A percentile compares a stretch with the other conserved stretches of the same genome.
phyloP scores from a whole-genome alignment of 35 echinoderm and acorn worm genomes.

The Stichopus chloronotus region DNA sequence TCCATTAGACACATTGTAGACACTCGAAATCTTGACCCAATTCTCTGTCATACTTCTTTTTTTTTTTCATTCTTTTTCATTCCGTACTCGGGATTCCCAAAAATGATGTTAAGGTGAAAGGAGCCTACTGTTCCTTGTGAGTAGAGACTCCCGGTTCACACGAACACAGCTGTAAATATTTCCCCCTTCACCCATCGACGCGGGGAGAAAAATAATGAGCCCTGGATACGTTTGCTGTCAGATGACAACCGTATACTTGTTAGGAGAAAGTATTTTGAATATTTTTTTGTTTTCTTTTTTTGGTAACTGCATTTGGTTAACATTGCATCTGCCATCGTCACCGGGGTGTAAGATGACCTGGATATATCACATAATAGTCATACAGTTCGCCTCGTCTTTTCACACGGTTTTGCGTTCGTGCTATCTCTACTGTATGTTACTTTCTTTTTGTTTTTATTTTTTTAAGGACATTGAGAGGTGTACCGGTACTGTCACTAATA shows the following conservation, averaged over 20 bases:
- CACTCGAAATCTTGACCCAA: not conserved
- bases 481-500: too few species aligned
- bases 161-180: not conserved
- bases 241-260: not conserved
- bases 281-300: not conserved
- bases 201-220: constrained; percentile 3
- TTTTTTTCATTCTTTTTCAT: too few species aligned
- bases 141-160: not conserved
- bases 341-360: not conserved
- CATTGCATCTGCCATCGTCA: too few species aligned
- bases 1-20: too few species aligned
- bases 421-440: too few species aligned
- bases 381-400: not conserved
- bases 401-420: not conserved
- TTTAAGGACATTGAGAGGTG: too few species aligned
- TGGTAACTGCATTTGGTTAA: too few species aligned
- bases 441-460: too few species aligned
- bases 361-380: not conserved
- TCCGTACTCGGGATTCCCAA: not conserved
- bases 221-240: not conserved
- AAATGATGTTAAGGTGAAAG: too few species aligned
- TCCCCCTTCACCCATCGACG: not conserved
- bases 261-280: not conserved
- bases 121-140: too few species aligned
- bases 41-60: not conserved